Base-by-base conservation (phyloP, 1,140 invertebrate species). In the Stenopsyche tienmushanensis region DNA sequence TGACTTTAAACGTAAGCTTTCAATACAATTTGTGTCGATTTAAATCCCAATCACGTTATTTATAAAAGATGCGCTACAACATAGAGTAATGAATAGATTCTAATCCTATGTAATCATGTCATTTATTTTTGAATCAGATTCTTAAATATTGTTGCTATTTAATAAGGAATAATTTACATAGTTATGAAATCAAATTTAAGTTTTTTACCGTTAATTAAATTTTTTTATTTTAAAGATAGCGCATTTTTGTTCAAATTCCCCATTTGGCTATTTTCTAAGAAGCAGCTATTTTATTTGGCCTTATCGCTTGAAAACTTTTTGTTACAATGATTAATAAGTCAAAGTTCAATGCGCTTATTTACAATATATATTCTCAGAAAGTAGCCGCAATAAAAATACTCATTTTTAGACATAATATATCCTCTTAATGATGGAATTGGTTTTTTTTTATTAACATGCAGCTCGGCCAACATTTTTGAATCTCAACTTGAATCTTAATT, bases 391-490 rank as follows among this genome's bases (percentile, higher is more conserved):
- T 49, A 34, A 21, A 39, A 50, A 13, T n/a, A n/a, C n/a, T n/a
- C n/a, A n/a, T n/a, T n/a, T 55, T 18, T 10, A 34, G 45, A 34
- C 53, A 29, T 13, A 24, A 17, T 26, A 25, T 52, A 15, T 57
- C 34, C 17, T 62, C 7, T 50, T n/a, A 50, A 52, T 34, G 44
- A 15, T 49, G 3, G 13, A 62, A 62, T 52, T 52, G 5, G 1
- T 2, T 45, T 45, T 54, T 64, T 42, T 64, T 45, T 18, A 42
- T 55, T 64, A 54, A 66, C 69, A 70, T 94, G 84, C 93, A 96
- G 94, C 93, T 82, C 91, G 94, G 76, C 94, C 93, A 79, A 96
- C 92, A 79, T 97, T 95, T 87, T 88, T 97, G 83, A 96, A 95
- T 88, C 88, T 95, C 79, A 93, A 90, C 85, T 85, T 94, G 83